Evolutionary conservation across 2,113 vertebrate species (phyloP), one percentile per base, ranked within the genome.

Genomic region (Coptodon bakossiorum): DNA sequence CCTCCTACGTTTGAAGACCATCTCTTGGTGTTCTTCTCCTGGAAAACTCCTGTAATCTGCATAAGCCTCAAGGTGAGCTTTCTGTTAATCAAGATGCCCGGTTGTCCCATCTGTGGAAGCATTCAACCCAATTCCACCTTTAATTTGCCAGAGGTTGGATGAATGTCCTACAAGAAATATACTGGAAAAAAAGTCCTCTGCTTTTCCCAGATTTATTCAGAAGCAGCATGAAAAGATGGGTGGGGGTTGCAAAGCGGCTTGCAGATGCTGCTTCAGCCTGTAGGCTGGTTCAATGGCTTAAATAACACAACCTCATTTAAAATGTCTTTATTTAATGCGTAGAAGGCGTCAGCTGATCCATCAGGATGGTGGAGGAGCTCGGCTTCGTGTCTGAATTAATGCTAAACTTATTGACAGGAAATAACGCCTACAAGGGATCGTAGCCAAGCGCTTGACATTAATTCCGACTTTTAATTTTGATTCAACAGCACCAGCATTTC

Each of bases 271-370:
- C n/a, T 73, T 45, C 24, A 73, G 68, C 8, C 40, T 17, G 22
- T 5, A 45, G 38, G 8, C 8, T 6, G 68, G 8, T 14, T 73
- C 24, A 10, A 16, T 4, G 1, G 68, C 17, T n/a, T 66, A 2
- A 38, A 68, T 68, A 38, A 22, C 19, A 12, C 9, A 0, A 19
- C 0, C 6, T 66, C 34, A 1, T 66, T 38, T n/a, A 1, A 38
- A 66, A 66, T 66, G 29, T 34, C 5, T 10, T 34, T 19, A 63
- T 63, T 34, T 63, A 34, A 34, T 34, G 8, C 1, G 5, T 14
- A 48, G 45, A 16, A 48, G 45, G 6, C 13, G 5, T 63, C 59
- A n/a, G 9, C 31, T 63, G 59, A 36, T 19, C 27, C 27, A 1
- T 1, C 27, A 2, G 31, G 31, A 7, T 4, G 17, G 16, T 2